Evolutionary conservation across 1,140 invertebrate genomes (phyloP).

Genomic region (Hylyphantes graminicola): DNA sequence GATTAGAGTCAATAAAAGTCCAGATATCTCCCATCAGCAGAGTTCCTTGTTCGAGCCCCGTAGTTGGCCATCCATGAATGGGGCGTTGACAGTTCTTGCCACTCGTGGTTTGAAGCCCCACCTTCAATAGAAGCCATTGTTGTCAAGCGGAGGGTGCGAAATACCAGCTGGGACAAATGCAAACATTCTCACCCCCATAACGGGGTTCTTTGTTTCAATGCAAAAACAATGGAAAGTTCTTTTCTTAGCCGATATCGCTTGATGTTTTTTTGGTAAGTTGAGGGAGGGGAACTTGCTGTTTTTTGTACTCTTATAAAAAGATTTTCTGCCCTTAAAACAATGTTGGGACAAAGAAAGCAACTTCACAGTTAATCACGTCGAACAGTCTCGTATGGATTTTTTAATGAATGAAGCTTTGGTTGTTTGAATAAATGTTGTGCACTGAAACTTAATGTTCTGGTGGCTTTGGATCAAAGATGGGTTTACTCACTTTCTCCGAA

Average conservation of each 20-base stretch:
- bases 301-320: too few species aligned
- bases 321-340: too few species aligned
- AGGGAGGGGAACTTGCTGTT: too few species aligned
- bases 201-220: slow-evolving; percentile 34
- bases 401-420: too few species aligned
- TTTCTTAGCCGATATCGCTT: not conserved
- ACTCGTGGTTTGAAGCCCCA: slow-evolving; percentile 28
- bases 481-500: too few species aligned
- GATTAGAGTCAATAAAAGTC: slow-evolving; percentile 35
- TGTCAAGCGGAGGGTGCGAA: slow-evolving; percentile 43
- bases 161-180: slow-evolving; percentile 47
- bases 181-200: slow-evolving; percentile 35
- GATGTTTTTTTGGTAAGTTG: too few species aligned
- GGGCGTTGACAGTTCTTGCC: slow-evolving; percentile 34
- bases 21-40: slow-evolving; percentile 19
- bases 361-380: too few species aligned
- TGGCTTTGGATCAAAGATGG: too few species aligned
- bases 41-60: slow-evolving; percentile 4
- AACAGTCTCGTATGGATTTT: too few species aligned
- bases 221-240: slow-evolving; percentile 12
- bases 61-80: slow-evolving; percentile 27
- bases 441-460: too few species aligned
- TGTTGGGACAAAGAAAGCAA: too few species aligned
- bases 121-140: slow-evolving; percentile 39
- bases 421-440: too few species aligned